A percentile compares a stretch with the other conserved stretches of the same genome.
phyloP scores from a whole-genome alignment of 2,797 vertebrate species.

The Orientallactaga sibirica region DNA sequence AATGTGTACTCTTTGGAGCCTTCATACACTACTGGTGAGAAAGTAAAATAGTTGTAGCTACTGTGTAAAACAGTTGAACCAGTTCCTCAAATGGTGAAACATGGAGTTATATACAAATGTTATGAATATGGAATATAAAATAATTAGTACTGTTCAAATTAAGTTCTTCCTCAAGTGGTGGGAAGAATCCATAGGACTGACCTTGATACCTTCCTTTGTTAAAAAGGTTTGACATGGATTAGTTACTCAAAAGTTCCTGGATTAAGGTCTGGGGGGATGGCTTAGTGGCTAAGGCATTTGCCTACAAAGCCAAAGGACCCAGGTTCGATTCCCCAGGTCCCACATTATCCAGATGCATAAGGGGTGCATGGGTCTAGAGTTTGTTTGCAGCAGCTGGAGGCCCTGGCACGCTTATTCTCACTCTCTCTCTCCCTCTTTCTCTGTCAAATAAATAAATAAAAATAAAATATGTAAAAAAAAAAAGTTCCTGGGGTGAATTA shows the following conservation, averaged over 20 bases:
- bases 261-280: too few species aligned
- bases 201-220: background rate
- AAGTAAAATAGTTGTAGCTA: background rate
- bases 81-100: constrained; percentile 25
- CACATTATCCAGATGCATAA: too few species aligned
- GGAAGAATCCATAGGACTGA: background rate
- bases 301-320: too few species aligned
- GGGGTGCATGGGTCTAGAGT: too few species aligned
- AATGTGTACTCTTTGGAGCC: background rate
- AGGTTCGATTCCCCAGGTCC: too few species aligned
- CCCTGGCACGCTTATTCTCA: too few species aligned
- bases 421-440: too few species aligned
- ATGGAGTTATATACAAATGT: background rate
- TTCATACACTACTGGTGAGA: background rate
- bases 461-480: background rate
- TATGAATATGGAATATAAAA: background rate
- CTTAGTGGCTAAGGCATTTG: too few species aligned
- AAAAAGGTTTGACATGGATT: background rate
- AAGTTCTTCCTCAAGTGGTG: background rate
- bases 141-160: constrained; percentile 8
- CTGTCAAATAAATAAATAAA: too few species aligned
- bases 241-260: background rate
- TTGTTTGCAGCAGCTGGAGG: too few species aligned
- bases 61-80: background rate
- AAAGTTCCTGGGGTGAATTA: background rate